phyloP scores from a whole-genome alignment of 2,888 invertebrate genomes.

The Apodemia mormo region DNA sequence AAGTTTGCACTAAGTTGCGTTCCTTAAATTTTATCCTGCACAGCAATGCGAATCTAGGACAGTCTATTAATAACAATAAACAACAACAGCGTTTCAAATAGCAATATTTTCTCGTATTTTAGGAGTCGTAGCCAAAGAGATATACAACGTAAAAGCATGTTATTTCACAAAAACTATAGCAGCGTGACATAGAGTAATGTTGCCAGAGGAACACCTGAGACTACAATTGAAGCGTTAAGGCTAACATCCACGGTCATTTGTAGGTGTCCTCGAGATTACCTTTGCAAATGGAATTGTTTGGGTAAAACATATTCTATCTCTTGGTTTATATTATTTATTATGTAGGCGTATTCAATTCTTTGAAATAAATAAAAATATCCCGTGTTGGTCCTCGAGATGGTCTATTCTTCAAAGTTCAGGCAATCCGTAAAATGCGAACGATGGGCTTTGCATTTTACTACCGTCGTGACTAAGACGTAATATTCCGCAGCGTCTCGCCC shows the following conservation, averaged over 20 bases:
- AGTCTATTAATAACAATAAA: neutral
- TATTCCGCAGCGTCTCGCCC: too few relatives aligned
- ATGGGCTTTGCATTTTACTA: too few relatives aligned
- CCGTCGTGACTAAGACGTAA: too few relatives aligned
- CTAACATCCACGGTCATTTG: slow-evolving; percentile 38
- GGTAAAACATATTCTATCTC: slow-evolving; percentile 23
- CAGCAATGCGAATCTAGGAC: too few relatives aligned
- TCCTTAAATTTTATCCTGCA: too few relatives aligned
- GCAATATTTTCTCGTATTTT: slow-evolving; percentile 29
- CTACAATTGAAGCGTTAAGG: slow-evolving; percentile 34
- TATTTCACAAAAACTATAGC: slow-evolving; percentile 54
- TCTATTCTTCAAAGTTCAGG: too few relatives aligned
- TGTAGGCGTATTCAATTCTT: neutral
- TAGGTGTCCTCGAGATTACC: slow-evolving; percentile 37
- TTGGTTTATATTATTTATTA: slow-evolving; percentile 7
- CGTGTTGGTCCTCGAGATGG: too few relatives aligned
- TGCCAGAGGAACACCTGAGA: slow-evolving; percentile 50
- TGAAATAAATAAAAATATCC: neutral
- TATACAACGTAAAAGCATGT: slow-evolving; percentile 33
- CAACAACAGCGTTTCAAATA: slow-evolving; percentile 25
- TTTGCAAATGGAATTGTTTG: slow-evolving; percentile 41
- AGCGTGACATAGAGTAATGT: slow-evolving; percentile 57
- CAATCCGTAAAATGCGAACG: too few relatives aligned
- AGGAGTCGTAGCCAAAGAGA: slow-evolving; percentile 31
- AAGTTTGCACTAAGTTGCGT: too few relatives aligned